Base-by-base conservation (phyloP, 2,113 vertebrate species). In the Anser cygnoides region DNA sequence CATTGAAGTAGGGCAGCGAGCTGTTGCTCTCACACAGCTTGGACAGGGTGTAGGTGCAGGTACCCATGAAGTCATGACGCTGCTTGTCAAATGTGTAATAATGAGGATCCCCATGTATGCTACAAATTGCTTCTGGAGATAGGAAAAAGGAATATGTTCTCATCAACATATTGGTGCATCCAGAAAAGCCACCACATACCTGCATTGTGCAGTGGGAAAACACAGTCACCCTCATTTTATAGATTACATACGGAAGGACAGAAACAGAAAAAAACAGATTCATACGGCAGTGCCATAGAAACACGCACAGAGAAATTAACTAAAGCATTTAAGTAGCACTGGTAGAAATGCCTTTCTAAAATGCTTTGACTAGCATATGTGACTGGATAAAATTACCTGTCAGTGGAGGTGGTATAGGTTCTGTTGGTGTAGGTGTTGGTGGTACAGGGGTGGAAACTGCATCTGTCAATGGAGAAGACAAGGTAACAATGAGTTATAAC, bases 51-150 rank as follows among this genome's bases (percentile, higher is more conserved):
- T 92, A 96, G 49, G 84, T 95, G 49, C 93, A 96, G 5, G 72
- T 97, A 65, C 96, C 96, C 96, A 96, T 93, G 87, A 97, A 97
- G 63, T 96, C 84, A 13, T 14, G 95, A 39, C 68, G 67, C 37
- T 93, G 83, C 10, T 96, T 90, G 87, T 97, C 88, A 2, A 98
- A 97, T 2, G 93, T 95, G 41, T 92, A 26, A 31, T 97, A 97
- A 49, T 97, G 81, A 28, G 84, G 95, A 52, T 98, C 95, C 90
- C 65, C 87, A 82, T 73, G 23, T 25, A 89, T 70, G n/a, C 41
- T 79, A 86, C 84, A 97, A 77, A 72, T 65, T 55, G 87, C 87
- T 75, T 86, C 77, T 63, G 57, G 52, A 85, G 35, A 59, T 7
- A 33, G 62, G 49, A 80, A n/a, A 80, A 90, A 71, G 31, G 15